Percentiles rank a stretch among this genome's conserved stretches.
These are phyloP conservation scores for Aphidius ervi DNA, from an alignment of 1,140 invertebrate genomes.

Conservation along the genomic window DNA sequence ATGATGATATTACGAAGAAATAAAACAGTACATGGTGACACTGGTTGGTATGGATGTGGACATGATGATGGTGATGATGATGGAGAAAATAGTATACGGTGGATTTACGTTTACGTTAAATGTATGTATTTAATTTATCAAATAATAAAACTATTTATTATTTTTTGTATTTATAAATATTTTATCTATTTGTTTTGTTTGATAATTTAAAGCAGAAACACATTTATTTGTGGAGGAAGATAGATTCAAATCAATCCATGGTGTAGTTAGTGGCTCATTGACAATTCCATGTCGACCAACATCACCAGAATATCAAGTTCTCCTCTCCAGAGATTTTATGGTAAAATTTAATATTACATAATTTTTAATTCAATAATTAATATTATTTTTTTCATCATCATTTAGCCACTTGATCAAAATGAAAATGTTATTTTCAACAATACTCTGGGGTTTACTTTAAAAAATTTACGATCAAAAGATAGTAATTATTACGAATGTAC, in stretches of 20 bases:
- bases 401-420: slow-evolving; percentile 32
- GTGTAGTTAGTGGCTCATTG: slow-evolving; percentile 44
- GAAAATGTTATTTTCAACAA: slow-evolving; percentile 54
- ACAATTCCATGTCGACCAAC: slow-evolving; percentile 67
- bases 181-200: too few species aligned
- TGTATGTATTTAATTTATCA: slow-evolving; percentile 59
- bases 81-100: slow-evolving; percentile 40
- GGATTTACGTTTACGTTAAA: slow-evolving; percentile 64
- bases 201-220: slow-evolving; percentile 5
- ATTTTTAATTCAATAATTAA: background rate
- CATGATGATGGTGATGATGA: slow-evolving; percentile 42
- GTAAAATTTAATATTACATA: slow-evolving; percentile 19
- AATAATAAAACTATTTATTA: slow-evolving; percentile 14
- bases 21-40: slow-evolving; percentile 41
- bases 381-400: background rate
- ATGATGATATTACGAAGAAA: slow-evolving; percentile 26
- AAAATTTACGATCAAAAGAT: slow-evolving; percentile 47
- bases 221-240: background rate
- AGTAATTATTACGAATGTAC: slow-evolving; percentile 48
- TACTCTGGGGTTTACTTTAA: slow-evolving; percentile 57
- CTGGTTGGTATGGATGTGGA: slow-evolving; percentile 61
- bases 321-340: slow-evolving; percentile 48
- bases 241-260: background rate
- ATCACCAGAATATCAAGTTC: slow-evolving; percentile 60
- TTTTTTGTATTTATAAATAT: slow-evolving; percentile 19